Base-by-base conservation (phyloP, 2,888 invertebrate genomes). In the Mamestra brassicae region DNA sequence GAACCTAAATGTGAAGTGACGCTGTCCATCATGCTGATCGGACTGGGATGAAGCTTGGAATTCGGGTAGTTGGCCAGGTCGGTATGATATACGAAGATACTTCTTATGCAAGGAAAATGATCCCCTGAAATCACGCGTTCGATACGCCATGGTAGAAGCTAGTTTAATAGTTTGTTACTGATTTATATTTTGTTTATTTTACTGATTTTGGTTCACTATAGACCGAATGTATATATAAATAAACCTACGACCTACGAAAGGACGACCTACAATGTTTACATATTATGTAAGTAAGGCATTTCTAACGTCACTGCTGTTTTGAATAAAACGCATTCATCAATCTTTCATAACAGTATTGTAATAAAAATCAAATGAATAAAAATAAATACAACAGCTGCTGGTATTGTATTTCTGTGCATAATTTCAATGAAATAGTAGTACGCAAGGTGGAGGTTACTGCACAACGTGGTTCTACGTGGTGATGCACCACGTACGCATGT, bases 401-500 rank as follows among this genome's bases (percentile, higher is more conserved):
- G 13, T 61, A 60, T 63, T 45, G 13, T 64, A 67, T 45, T 52
- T 47, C 36, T 63, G 11, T 5, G 4, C 26, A 26, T 34, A 52
- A 61, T 61, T 7, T 42, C 66, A 70, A 61, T 75, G 62, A 76
- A 45, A 71, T 36, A 81, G 52, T 26, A 47, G 55, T 52, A 61
- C 61, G 42, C 67, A 84, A 80, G 68, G 36, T 55, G 57, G 38
- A 73, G 62, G 73, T 74, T 71, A 74, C 80, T 36, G 4, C 57
- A 61, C 47, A 62, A 36, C 15, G 52, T 26, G 6, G 15, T 54
- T 1, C 7, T 34, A 58, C 67, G 61, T 61, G 60, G 38, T 65
- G 55, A 55, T 74, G 74, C 54, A 17, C 71, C 83, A 83, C 85
- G 83, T 83, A 77, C 65, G 36, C 58, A 63, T 17, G 61, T 70